Base-by-base conservation (phyloP, 2,113 vertebrate species). In the Ploceus nigricollis region DNA sequence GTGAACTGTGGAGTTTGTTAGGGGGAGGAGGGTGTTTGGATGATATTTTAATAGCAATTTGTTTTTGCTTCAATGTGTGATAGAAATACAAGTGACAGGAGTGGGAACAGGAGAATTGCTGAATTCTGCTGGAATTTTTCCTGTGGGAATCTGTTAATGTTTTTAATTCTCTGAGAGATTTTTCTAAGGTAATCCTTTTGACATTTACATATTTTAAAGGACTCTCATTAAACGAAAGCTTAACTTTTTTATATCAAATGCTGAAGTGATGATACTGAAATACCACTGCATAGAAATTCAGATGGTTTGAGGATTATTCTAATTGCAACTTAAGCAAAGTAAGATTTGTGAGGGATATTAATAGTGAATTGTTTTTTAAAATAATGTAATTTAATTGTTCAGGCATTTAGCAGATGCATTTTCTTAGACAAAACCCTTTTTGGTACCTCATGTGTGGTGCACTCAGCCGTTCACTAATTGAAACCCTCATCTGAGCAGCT, bases 51-150 rank as follows among this genome's bases (percentile, higher is more conserved):
- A 94, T 93, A 91, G 97, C 93, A 85, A 92, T 96, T 97, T 97
- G 95, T 96, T 97, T 97, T 97, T 95, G 75, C 94, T 93, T 96
- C 95, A 16, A 94, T 58, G 96, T 97, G 96, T 93, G 95, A 97
- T 95, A 96, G 94, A 97, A 97, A 97, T 93, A 89, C 87, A 93
- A 96, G 86, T 96, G 97, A 97, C 96, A 97, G 94, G 93, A 92
- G 81, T 96, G 96, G 96, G 96, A 97, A 95, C 88, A 91, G 65
- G 96, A 93, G 95, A 87, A n/a, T 93, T 97, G 90, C 78, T 96
- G 96, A 89, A 95, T 97, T 95, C 95, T 95, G 82, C 60, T 88
- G 96, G 95, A 97, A 90, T 97, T 96, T 94, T 96, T 97, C 96
- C 96, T 97, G 88, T 97, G 96, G 97, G 97, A 97, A 95, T 97